Percentiles rank a stretch among this genome's conserved stretches.
phyloP scores from a whole-genome alignment of 2,888 invertebrate genomes.

The Pyrrhia umbra region DNA sequence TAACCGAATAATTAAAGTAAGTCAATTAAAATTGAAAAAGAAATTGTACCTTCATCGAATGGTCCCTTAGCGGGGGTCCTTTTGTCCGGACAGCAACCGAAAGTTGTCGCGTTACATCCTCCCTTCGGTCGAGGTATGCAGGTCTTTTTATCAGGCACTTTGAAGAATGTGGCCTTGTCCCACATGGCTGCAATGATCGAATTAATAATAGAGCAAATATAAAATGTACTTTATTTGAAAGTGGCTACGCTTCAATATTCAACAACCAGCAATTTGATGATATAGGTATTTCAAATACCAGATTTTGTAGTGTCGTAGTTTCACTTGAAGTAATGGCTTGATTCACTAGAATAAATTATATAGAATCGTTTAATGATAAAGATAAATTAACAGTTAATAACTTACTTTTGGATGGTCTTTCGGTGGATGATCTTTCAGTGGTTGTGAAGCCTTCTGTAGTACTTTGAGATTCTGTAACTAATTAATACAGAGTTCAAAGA shows the following conservation, averaged over 20 bases:
- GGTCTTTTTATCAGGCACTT: constrained; percentile 47
- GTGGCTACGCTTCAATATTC: no score
- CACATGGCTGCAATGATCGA: constrained; percentile 78
- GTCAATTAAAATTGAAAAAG: neutral
- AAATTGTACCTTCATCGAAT: constrained; percentile 92
- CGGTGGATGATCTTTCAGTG: constrained; percentile 47
- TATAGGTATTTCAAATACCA: no score
- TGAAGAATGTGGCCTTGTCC: constrained; percentile 83
- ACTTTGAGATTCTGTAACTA: constrained; percentile 32
- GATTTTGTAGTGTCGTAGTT: no score
- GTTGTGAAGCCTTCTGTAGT: constrained; percentile 36
- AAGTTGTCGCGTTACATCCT: constrained; percentile 91
- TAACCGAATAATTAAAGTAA: neutral
- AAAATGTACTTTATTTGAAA: no score
- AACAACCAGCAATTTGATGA: no score
- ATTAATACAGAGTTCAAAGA: no score
- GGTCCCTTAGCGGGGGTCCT: constrained; percentile 94
- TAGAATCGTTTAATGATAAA: neutral
- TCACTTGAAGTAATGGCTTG: no score
- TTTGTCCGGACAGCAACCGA: constrained; percentile 96
- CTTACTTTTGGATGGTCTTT: constrained; percentile 39
- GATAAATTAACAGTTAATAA: no score
- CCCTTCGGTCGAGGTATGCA: constrained; percentile 85
- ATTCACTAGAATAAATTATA: no score
- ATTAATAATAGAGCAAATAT: neutral